Base-by-base conservation (phyloP, 2,888 invertebrate genomes). In the Sinhomidia bicolor region DNA sequence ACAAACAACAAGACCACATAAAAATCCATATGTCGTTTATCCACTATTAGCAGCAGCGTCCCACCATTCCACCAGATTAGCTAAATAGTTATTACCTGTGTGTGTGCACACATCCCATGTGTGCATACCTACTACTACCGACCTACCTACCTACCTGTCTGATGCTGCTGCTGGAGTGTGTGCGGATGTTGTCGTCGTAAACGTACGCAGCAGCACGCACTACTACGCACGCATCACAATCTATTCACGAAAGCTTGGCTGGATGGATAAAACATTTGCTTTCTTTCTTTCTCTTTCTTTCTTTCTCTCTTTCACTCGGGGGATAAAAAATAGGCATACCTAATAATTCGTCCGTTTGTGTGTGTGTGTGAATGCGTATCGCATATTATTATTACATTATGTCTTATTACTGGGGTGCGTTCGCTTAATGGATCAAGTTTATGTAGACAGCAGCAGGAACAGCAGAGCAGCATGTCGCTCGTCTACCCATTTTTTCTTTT, bases 371-470 rank as follows among this genome's bases (percentile, higher is more conserved):
- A 14, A 36, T 36, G 36, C 36, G 36, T 36, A 36, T 36, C 36
- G 7, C 36, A 7, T 36, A 36, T 36, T 36, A 36, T 36, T 47
- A 47, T 47, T 47, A 47, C 47, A 36, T 36, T 36, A 36, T 36
- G 36, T 36, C 36, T 36, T 47, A 47, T 47, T 47, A 47, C 14
- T 47, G n/a, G 65, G 65, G 65, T 65, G 65, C 47, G 65, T 47
- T 60, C 41, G 23, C 65, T 41, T 62, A 80, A 80, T 81, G 65
- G 60, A 62, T 81, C 65, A 81, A 81, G 36, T 81, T 47, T 65
- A 9, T 47, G 65, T 65, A 68, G 29, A 65, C 81, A 81, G 47
- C 26, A 65, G n/a, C 29, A 62, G 2, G 9, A 60, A 7, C 12
- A 14, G 9, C 14, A 36, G 76, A 17, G 44, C n/a, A 36, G 51